Evolutionary conservation across 2,113 vertebrate genomes (phyloP), one percentile per base, ranked within the genome.

Genomic region (Recurvirostra avosetta): DNA sequence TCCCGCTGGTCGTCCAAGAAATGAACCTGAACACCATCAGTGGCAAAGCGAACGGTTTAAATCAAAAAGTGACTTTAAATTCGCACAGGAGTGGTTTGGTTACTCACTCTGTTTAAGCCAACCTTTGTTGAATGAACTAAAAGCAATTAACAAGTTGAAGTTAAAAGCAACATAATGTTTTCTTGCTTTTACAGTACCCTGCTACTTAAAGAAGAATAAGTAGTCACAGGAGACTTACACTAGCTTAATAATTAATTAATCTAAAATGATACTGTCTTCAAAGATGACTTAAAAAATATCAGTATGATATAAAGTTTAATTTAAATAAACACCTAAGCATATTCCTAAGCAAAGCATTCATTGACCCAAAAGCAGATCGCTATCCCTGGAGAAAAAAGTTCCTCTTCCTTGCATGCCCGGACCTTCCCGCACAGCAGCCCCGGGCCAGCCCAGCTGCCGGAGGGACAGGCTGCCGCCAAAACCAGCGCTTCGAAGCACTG

Each of bases 401-500:
- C 5, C 6, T 29, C 50, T 40, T 52, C 16, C 8, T 30, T 29
- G 30, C 1, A 2, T 12, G 4, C 20, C 53, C 25, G 30, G 55
- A 1, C 36, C 11, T 32, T 36, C 55, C 38, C 12, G 13, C 0
- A 18, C 8, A 6, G 36, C 16, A 77, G 45, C 34, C 22, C 38
- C 45, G 22, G 49, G 49, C 49, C 49, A 25, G 47, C 47, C 20
- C 47, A 2, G 62, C 23, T 9, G 0, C 27, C 6, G 4, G 1
- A n/a, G 20, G 40, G 43, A 66, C 45, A 38, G 5, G 8, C 29
- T 21, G 61, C 53, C 2, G 49, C 11, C 70, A 38, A 4, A 43
- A 16, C 1, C 72, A 16, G 56, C 0, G 0, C 43, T 29, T 5
- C 0, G 3, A 32, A 20, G 34, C 4, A 11, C 38, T 53, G 30